Evolutionary conservation across 2,797 vertebrate genomes (phyloP).

Genomic region (Anomalospiza imberbis): DNA sequence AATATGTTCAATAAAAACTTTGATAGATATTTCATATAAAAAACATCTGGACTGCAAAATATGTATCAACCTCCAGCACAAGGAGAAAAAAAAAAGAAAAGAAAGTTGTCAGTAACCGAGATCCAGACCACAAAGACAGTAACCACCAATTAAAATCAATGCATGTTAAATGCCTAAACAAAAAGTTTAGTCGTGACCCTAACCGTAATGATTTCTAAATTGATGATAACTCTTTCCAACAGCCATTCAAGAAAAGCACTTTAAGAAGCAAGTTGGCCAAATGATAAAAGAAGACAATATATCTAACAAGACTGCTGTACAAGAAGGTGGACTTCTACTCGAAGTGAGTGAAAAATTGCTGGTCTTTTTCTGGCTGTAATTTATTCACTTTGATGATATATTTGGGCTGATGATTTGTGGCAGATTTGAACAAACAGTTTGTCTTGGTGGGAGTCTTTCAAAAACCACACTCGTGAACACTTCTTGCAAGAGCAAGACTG

Average conservation of each 20-base stretch:
- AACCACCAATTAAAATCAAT: constrained; percentile 21
- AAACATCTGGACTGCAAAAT: constrained; percentile 52
- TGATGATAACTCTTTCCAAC: constrained; percentile 36
- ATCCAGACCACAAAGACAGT: constrained; percentile 10
- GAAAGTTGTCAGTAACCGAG: constrained; percentile 15
- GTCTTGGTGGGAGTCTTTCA: background rate
- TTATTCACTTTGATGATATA: background rate
- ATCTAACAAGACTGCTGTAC: constrained; percentile 52
- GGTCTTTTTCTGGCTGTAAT: background rate
- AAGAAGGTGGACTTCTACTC: constrained; percentile 81
- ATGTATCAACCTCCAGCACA: background rate
- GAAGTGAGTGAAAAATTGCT: constrained; percentile 75
- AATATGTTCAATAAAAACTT: constrained; percentile 45
- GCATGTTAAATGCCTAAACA: constrained; percentile 2
- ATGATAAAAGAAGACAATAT: constrained; percentile 56
- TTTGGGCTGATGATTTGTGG: background rate
- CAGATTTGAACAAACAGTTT: background rate
- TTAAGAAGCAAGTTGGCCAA: constrained; percentile 60
- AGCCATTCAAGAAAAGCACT: constrained; percentile 82
- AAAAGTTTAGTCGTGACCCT: background rate
- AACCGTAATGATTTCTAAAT: background rate
- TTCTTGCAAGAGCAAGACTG: background rate
- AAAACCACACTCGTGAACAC: accelerated
- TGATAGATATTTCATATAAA: constrained; percentile 55
- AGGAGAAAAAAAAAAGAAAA: background rate